Base-by-base conservation (phyloP, 2,797 vertebrate genomes). In the Smutsia temminckii region DNA sequence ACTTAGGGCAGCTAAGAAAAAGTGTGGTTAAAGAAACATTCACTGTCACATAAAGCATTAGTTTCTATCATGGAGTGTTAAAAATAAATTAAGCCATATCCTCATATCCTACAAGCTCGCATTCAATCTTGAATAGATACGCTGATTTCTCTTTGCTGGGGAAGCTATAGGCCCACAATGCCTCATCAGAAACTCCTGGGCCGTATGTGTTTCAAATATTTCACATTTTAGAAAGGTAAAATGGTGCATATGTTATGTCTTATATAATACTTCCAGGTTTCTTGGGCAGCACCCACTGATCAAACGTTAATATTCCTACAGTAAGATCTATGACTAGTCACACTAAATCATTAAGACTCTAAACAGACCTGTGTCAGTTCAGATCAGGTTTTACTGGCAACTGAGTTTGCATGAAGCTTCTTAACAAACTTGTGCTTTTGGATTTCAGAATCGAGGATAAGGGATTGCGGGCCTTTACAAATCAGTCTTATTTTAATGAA, bases 401-500 rank as follows among this genome's bases (percentile, higher is more conserved):
- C 25, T 83, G 32, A 86, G 11, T 84, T 72, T 95, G 49, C 32
- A 64, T 77, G 77, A 81, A 93, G 64, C 13, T 61, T 85, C 66
- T 86, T 66, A 59, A 78, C 14, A 79, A 69, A 59, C 5, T 32
- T 89, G 51, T 4, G 3, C 29, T 74, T 72, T 69, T 64, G 49
- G 46, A 85, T 63, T 95, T 94, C 55, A 90, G 77, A 79, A 75
- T 29, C 51, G 51, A 91, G 68, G 63, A 81, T 80, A 81, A 90
- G 23, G n/a, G 71, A 75, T 95, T 78, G 72, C 53, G 29, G 34
- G 14, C 6, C 32, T 85, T 49, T 12, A 57, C 37, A 69, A 71
- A 53, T 40, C 18, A 42, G 27, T 74, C 79, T 85, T 88, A 74
- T 64, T 87, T 95, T 59, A 94, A 85, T 59, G 29, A 68, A 84